Conservation (phyloP, 2,888 invertebrate species). For the Eulithis testata region DNA sequence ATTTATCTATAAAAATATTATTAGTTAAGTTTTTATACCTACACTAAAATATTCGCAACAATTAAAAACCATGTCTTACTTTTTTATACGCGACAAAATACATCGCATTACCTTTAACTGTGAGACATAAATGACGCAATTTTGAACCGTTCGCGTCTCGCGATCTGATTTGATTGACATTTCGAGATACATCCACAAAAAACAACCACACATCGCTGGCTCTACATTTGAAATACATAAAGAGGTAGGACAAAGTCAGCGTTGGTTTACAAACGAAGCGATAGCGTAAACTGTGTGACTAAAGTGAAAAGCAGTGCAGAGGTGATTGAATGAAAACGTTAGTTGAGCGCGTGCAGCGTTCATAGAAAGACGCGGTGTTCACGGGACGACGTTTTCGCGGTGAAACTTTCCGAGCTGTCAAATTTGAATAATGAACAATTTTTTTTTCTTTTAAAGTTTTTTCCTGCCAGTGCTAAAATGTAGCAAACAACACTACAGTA, state of each 20-base stretch:
- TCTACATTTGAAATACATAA: background rate
- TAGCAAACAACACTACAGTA: slow-evolving; percentile 24
- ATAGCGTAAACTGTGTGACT: slow-evolving; percentile 30
- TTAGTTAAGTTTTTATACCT: background rate
- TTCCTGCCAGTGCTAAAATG: slow-evolving; percentile 31
- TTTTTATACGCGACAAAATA: slow-evolving; percentile 11
- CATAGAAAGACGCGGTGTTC: slow-evolving; percentile 46
- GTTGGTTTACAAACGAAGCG: slow-evolving; percentile 32
- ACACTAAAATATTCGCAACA: background rate
- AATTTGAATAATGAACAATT: slow-evolving; percentile 46
- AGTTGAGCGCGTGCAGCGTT: slow-evolving; percentile 68
- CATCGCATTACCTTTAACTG: slow-evolving; percentile 21
- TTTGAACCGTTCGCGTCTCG: slow-evolving; percentile 37
- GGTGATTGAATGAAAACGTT: slow-evolving; percentile 43
- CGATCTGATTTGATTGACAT: slow-evolving; percentile 48
- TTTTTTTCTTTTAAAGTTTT: slow-evolving; percentile 17
- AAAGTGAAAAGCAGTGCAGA: slow-evolving; percentile 28
- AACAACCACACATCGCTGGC: slow-evolving; percentile 28
- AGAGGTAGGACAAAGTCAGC: slow-evolving; percentile 9
- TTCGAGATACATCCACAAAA: slow-evolving; percentile 23
- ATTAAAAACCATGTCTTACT: slow-evolving; percentile 5
- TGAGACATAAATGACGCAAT: slow-evolving; percentile 47
- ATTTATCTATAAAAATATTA: too few relatives aligned
- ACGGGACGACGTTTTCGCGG: slow-evolving; percentile 60
- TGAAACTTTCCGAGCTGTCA: slow-evolving; percentile 60